phyloP scores from a whole-genome alignment of 2,888 invertebrate genomes.

The Tenodera sinensis region DNA sequence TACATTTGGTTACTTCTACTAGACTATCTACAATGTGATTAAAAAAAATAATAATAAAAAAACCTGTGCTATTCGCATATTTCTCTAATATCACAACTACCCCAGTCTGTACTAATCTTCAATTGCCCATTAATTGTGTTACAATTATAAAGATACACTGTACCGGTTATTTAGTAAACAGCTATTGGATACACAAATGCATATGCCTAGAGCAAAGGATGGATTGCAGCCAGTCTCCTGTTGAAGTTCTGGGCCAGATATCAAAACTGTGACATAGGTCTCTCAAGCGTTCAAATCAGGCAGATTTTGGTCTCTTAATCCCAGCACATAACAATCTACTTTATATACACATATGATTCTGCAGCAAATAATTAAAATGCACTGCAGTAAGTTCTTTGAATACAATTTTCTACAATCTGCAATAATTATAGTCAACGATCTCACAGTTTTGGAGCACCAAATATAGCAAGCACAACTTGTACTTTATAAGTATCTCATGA shows the following conservation, averaged over 20 bases:
- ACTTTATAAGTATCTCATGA: not conserved
- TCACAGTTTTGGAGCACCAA: not conserved
- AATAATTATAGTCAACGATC: not conserved
- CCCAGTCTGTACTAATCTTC: conserved; percentile 7
- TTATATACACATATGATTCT: no score
- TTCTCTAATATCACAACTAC: conserved; percentile 23
- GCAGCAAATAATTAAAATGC: no score
- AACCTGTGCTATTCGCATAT: conserved; percentile 18
- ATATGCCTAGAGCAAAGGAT: conserved; percentile 7
- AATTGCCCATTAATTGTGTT: not conserved
- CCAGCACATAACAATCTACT: no score
- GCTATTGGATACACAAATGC: not conserved
- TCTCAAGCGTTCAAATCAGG: no score
- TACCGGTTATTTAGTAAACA: not conserved
- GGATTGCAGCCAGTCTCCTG: conserved; percentile 6
- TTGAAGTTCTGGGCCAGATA: not conserved
- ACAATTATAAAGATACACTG: not conserved
- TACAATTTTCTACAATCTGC: no score
- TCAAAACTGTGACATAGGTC: not conserved
- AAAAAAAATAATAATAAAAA: not conserved
- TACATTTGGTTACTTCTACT: not conserved
- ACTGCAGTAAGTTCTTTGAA: no score
- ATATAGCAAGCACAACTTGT: not conserved
- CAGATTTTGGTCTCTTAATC: no score
- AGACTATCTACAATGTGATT: not conserved